Evolutionary conservation across 2,888 invertebrate genomes (phyloP), one percentile per base, ranked within the genome.

Genomic region (Acleris emargana): DNA sequence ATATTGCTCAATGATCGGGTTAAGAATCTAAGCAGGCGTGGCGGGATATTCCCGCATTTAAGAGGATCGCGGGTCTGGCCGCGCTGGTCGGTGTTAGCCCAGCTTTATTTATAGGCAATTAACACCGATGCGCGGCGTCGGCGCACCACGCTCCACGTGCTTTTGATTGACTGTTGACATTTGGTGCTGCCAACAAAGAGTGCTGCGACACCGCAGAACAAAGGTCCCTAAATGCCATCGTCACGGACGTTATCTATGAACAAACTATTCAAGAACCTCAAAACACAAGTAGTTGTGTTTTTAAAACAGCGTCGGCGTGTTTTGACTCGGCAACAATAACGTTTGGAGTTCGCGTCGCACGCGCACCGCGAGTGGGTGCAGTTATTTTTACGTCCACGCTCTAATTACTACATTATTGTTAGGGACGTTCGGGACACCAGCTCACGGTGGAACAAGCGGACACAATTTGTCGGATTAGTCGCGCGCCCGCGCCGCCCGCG

Each of bases 141-240:
- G 73, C 76, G 73, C 75, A 51, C 43, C 57, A 42, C 64, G 72
- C 76, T 78, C 78, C 76, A 76, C 78, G 82, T 79, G 74, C 75
- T 78, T 86, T 86, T 87, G 83, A 88, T 88, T 80, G 84, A 82
- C 83, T 84, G 86, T 82, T 87, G 87, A 88, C 86, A 86, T 83
- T 82, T 80, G 72, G 71, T 69, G 74, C 75, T 72, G 72, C 69
- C 72, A 70, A 69, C 62, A 69, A 60, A 55, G 53, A 62, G 51
- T 60, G 51, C 11, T 42, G 20, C 32, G 54, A 49, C 28, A 32
- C 49, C 55, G 28, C 28, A 50, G 51, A 61, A 61, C 60, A 55
- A 49, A 60, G 43, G 53, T 16, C 18, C 17, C 52, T 62, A 62
- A 67, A 67, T 67, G 67, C 45, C 67, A 67, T 45, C 47, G 59